phyloP scores from a whole-genome alignment of 2,888 invertebrate species.

The Volucella zonaria region DNA sequence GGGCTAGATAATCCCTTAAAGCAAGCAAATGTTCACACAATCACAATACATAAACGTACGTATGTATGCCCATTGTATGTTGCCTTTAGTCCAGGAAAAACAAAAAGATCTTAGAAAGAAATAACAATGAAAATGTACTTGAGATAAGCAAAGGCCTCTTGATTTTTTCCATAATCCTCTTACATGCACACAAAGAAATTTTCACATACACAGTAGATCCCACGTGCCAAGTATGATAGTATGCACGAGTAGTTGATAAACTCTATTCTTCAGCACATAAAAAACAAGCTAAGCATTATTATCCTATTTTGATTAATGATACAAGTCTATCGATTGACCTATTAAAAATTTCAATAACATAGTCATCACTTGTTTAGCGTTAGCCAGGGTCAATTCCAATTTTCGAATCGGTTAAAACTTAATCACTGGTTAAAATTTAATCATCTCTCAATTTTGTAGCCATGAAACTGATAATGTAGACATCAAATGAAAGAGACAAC shows the following conservation, averaged over 20 bases:
- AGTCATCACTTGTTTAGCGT: conserved; percentile 11
- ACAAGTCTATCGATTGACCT: conserved; percentile 24
- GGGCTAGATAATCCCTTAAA: conserved; percentile 40
- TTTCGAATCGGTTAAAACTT: conserved; percentile 41
- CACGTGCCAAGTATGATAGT: not conserved
- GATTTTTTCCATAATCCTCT: conserved; percentile 57
- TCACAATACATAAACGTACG: too few species aligned
- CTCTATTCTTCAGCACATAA: conserved; percentile 26
- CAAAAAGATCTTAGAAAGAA: not conserved
- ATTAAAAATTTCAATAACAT: conserved; percentile 9
- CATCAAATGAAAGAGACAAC: not conserved
- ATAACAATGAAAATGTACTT: conserved; percentile 49
- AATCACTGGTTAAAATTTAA: conserved; percentile 38
- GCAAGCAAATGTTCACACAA: conserved; percentile 50
- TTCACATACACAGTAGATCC: not conserved
- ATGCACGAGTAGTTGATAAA: conserved; percentile 17
- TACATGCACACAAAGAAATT: conserved; percentile 13
- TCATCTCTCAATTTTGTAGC: conserved; percentile 20
- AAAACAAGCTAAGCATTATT: conserved; percentile 26
- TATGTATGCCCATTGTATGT: conserved; percentile 1
- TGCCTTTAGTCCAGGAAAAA: not conserved
- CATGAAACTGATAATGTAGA: conserved; percentile 21
- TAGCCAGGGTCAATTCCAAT: conserved; percentile 49
- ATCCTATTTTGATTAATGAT: conserved; percentile 40
- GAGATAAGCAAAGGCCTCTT: conserved; percentile 58